Conservation (phyloP, 1,140 invertebrate genomes). For the Caerostris extrusa region DNA sequence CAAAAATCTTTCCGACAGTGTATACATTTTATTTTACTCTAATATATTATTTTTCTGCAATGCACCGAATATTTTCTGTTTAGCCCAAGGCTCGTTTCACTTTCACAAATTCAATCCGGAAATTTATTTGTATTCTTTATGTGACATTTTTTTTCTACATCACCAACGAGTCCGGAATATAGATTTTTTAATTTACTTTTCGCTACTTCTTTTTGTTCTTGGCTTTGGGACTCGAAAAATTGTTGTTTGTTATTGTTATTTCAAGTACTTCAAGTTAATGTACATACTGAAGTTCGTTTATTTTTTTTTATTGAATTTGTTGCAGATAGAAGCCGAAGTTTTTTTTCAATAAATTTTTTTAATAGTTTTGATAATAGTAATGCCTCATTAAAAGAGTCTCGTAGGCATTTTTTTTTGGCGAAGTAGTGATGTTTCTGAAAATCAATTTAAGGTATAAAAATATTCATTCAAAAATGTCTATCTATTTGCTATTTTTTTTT, state of each 20-base stretch:
- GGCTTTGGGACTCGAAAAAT: neutral
- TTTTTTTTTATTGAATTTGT: slow-evolving; percentile 14
- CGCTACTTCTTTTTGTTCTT: slow-evolving; percentile 19
- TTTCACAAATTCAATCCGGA: slow-evolving; percentile 42
- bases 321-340: neutral
- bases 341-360: neutral
- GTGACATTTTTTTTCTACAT: neutral
- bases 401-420: neutral
- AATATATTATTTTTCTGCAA: slow-evolving; percentile 1
- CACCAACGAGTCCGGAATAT: neutral
- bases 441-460: neutral
- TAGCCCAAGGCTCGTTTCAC: neutral
- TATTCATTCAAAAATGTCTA: neutral
- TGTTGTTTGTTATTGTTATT: slow-evolving; percentile 21
- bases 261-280: neutral
- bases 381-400: neutral
- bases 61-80: slow-evolving; percentile 2
- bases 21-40: slow-evolving; percentile 7
- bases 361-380: slow-evolving; percentile 16
- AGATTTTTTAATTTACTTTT: neutral
- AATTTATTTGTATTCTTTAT: neutral
- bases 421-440: neutral
- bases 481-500: neutral
- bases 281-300: neutral
- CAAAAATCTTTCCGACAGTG: neutral